phyloP scores from a whole-genome alignment of 2,888 invertebrate genomes.

The Latrodectus hesperus region DNA sequence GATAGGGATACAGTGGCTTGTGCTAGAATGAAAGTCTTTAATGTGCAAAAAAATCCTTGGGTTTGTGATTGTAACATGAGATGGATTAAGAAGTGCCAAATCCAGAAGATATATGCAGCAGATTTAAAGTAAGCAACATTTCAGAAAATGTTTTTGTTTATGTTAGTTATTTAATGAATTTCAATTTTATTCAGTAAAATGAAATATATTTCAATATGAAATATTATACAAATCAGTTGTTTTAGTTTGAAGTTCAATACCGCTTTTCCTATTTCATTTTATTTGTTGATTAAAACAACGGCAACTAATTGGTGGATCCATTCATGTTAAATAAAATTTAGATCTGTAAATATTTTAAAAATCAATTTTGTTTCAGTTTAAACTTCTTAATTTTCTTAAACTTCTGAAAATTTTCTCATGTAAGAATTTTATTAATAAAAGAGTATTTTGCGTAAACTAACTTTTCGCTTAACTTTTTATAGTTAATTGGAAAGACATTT shows the following conservation, averaged over 20 bases:
- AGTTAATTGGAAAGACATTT: too few relatives aligned
- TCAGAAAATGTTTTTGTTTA: neutral
- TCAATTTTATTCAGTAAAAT: neutral
- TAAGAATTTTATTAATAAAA: too few relatives aligned
- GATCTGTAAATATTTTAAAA: too few relatives aligned
- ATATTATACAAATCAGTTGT: neutral
- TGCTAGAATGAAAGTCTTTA: conserved; percentile 55
- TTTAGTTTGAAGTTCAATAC: neutral
- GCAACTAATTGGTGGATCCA: too few relatives aligned
- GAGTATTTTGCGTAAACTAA: too few relatives aligned
- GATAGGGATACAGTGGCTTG: conserved; percentile 31
- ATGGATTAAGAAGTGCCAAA: conserved; percentile 68
- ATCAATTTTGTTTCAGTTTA: too few relatives aligned
- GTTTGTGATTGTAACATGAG: conserved; percentile 68
- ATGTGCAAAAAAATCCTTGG: conserved; percentile 70
- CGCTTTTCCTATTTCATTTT: neutral
- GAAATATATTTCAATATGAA: neutral
- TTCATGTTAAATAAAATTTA: too few relatives aligned
- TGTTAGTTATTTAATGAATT: neutral
- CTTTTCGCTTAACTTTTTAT: too few relatives aligned
- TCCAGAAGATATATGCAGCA: conserved; percentile 43
- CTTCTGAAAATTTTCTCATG: too few relatives aligned
- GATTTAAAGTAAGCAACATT: conserved; percentile 58
- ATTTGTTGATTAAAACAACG: too few relatives aligned
- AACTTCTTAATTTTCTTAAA: too few relatives aligned